These are phyloP conservation scores for Chondrosia reniformis DNA, from an alignment of 37 sponge, comb jelly and placozoan species.

Conservation along the genomic window DNA sequence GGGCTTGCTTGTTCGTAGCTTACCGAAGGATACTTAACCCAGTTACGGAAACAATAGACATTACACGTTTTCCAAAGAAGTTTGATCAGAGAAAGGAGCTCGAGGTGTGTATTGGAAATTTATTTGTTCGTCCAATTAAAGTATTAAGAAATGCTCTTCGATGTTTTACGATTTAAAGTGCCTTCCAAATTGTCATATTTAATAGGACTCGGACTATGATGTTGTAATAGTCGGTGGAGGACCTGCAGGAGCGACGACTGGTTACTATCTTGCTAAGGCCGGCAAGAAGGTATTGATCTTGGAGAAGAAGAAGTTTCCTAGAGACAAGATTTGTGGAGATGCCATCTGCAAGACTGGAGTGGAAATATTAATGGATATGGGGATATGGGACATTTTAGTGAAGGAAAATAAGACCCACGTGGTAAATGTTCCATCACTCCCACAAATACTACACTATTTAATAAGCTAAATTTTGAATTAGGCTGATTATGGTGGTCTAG, in stretches of 20 bases:
- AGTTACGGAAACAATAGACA: background rate
- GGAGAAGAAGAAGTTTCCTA: slow-evolving; percentile 60
- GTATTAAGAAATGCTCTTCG: background rate
- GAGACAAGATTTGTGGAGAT: slow-evolving; percentile 68
- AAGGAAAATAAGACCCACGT: slow-evolving; percentile 37
- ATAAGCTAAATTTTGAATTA: background rate
- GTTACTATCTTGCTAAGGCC: slow-evolving; percentile 42
- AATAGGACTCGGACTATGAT: slow-evolving; percentile 34
- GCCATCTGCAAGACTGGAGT: slow-evolving; percentile 53
- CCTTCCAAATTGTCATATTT: background rate
- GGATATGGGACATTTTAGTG: slow-evolving; percentile 27
- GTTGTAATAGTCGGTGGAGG: slow-evolving; percentile 53
- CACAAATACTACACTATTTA: background rate
- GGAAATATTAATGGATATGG: slow-evolving; percentile 60
- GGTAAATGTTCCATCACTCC: slow-evolving; percentile 22
- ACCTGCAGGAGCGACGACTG: slow-evolving; percentile 43
- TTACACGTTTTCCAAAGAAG: slow-evolving; percentile 1
- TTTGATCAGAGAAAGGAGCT: background rate
- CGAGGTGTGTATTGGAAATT: background rate
- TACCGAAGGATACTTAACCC: background rate
- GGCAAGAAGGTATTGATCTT: slow-evolving; percentile 43
- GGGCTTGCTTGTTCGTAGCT: no score
- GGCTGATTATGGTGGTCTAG: slow-evolving; percentile 56
- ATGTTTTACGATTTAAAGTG: background rate
- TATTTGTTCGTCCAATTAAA: background rate